Evolutionary conservation across 2,113 vertebrate genomes (phyloP), one percentile per base, ranked within the genome.

Genomic region (Spheniscus mendiculus): DNA sequence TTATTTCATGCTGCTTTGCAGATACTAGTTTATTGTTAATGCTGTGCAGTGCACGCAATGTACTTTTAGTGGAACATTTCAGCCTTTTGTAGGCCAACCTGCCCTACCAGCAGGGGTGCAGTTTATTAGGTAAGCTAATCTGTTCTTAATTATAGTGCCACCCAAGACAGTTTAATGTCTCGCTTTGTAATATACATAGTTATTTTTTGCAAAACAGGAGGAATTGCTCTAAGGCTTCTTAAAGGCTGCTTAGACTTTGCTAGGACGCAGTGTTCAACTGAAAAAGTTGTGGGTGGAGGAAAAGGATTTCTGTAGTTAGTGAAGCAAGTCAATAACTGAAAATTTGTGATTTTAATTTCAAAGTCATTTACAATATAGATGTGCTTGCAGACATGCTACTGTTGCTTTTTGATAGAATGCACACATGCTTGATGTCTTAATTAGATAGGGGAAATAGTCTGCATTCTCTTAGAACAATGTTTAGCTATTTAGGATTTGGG

Each of bases 281-380:
- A 36, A 87, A 63, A 93, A 32, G 26, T 59, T 87, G 95, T 96
- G 73, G 66, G 89, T 38, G 86, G 89, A 89, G 50, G 70, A 27
- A 65, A 87, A 87, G 44, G 71, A 53, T 71, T 91, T 77, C 77
- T 82, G 36, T 79, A 29, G 56, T 87, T 84, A n/a, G 29, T n/a
- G 65, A 87, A 74, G 82, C 45, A 82, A 82, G 36, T 42, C 47
- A 79, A 4, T 38, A 93, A 82, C 40, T 42, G 72, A 72, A 91
- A 87, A 66, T 34, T 13, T 65, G 73, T 69, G 27, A 87, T 91
- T 90, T 91, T 92, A 87, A 96, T 87, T 89, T 76, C 65, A 45
- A 92, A 89, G 49, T n/a, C 1, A 58, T 91, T 80, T 79, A 78
- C 73, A 72, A 79, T 63, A 86, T 44, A 91, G 70, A 70, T 69